These are phyloP conservation scores for Hyperoodon ampullatus DNA, from an alignment of 2,113 vertebrate species.

Conservation along the genomic window DNA sequence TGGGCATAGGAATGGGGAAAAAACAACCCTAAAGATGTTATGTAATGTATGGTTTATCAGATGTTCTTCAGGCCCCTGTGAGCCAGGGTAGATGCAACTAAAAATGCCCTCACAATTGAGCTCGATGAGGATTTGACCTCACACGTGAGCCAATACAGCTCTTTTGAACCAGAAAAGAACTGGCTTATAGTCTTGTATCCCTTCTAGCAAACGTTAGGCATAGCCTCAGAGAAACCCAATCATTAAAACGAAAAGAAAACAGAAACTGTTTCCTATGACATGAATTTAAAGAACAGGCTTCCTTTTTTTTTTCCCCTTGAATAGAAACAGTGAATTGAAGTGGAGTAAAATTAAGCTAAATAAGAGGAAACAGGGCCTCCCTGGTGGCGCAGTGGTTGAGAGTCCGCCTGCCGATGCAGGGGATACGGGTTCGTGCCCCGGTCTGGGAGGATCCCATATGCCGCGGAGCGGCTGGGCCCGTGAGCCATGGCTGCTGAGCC, in stretches of 20 bases:
- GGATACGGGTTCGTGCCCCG: no score
- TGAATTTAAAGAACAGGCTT: slow-evolving; percentile 7
- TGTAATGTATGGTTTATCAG: neutral
- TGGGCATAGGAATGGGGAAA: neutral
- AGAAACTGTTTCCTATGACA: slow-evolving; percentile 24
- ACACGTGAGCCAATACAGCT: neutral
- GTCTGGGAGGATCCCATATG: no score
- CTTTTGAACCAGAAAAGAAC: neutral
- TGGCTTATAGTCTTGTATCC: neutral
- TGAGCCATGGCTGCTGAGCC: no score
- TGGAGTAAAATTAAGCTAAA: slow-evolving; percentile 67
- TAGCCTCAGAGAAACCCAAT: neutral
- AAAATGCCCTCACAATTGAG: neutral
- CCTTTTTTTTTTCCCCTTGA: neutral
- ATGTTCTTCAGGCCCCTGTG: neutral
- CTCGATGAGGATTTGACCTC: neutral
- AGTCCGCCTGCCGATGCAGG: no score
- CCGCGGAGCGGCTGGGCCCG: no score
- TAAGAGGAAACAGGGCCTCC: slow-evolving; percentile 73
- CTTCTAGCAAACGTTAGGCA: slow-evolving; percentile 2
- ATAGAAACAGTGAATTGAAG: slow-evolving; percentile 53
- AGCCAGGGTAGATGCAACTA: neutral
- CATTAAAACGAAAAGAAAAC: slow-evolving; percentile 31
- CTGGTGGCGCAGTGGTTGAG: no score
- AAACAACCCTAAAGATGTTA: neutral